These are phyloP conservation scores for Euzetes globulus DNA, from an alignment of 2,888 invertebrate species.

Conservation along the genomic window DNA sequence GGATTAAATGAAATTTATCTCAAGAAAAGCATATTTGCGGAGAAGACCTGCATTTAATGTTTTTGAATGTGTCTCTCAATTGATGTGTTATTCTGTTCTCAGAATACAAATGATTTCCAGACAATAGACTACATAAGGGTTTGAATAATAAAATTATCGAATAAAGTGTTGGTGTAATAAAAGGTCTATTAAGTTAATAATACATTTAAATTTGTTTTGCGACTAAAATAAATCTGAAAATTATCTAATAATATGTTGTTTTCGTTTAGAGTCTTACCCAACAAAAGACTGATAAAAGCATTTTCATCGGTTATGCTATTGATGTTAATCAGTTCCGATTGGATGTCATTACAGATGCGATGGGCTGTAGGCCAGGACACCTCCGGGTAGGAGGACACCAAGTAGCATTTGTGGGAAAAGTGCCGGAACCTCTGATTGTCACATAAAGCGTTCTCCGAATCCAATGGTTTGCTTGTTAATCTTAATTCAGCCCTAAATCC, in stretches of 20 bases:
- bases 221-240: neutral
- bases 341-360: slow-evolving; percentile 62
- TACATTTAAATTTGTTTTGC: too few species aligned
- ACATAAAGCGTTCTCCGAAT: slow-evolving; percentile 56
- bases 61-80: neutral
- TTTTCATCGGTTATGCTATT: slow-evolving; percentile 60
- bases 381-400: slow-evolving; percentile 66
- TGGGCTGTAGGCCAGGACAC: slow-evolving; percentile 64
- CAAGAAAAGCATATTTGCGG: neutral
- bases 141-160: neutral
- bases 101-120: neutral
- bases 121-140: too few species aligned
- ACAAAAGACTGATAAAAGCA: slow-evolving; percentile 50
- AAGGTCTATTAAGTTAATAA: neutral
- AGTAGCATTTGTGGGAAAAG: slow-evolving; percentile 65
- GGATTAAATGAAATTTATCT: neutral
- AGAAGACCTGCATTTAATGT: neutral
- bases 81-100: neutral
- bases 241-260: neutral
- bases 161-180: neutral
- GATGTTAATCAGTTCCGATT: slow-evolving; percentile 62
- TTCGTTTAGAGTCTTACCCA: neutral
- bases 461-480: neutral
- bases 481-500: slow-evolving; percentile 66
- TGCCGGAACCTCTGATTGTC: slow-evolving; percentile 62